A percentile compares a stretch with the other conserved stretches of the same genome.
Conservation (phyloP, 2,113 vertebrate species). For the Tragelaphus imberbis region DNA sequence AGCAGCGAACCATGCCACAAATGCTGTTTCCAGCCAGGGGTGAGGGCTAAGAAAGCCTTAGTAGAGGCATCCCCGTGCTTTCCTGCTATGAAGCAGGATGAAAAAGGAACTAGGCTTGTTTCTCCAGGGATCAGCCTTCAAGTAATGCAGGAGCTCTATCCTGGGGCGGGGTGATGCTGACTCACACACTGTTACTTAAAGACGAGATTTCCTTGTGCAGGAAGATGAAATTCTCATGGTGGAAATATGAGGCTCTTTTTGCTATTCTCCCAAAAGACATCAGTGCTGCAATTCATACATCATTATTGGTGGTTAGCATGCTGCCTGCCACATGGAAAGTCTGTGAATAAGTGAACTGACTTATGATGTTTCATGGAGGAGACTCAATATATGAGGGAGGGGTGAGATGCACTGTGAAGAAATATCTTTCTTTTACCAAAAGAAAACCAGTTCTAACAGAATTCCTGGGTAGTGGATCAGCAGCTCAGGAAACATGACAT, state of each 20-base stretch:
- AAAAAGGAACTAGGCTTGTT: background rate
- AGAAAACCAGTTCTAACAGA: background rate
- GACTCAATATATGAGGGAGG: background rate
- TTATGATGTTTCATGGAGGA: background rate
- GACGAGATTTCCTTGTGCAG: background rate
- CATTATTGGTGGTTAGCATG: background rate
- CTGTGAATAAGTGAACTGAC: background rate
- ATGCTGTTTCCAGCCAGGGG: background rate
- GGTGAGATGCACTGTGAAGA: background rate
- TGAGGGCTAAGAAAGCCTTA: background rate
- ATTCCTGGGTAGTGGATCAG: background rate
- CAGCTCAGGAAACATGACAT: background rate
- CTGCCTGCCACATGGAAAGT: background rate
- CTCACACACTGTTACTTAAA: background rate
- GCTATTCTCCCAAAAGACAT: background rate
- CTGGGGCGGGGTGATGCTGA: background rate
- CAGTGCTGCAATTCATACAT: background rate
- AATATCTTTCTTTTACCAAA: slow-evolving; percentile 1
- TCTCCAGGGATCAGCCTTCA: background rate
- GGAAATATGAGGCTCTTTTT: background rate
- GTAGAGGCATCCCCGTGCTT: background rate
- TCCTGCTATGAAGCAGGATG: background rate
- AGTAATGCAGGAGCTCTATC: background rate
- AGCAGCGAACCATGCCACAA: background rate
- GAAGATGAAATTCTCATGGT: background rate